Evolutionary conservation across 2,113 vertebrate species (phyloP).

Genomic region (Malurus cyaneus): DNA sequence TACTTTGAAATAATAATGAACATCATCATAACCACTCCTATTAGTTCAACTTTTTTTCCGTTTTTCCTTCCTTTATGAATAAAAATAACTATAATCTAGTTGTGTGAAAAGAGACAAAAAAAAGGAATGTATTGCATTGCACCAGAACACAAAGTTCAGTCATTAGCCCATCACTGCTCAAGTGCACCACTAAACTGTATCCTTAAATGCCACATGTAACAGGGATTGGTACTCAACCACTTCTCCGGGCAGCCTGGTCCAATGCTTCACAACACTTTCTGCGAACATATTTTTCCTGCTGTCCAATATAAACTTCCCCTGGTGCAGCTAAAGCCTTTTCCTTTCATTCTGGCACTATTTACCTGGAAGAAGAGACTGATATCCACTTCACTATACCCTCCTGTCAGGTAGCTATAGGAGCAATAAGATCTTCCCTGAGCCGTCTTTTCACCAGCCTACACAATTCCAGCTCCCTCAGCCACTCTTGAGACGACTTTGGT

Average conservation of each 20-base stretch:
- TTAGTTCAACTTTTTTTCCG: neutral
- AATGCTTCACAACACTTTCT: neutral
- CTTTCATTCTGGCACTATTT: neutral
- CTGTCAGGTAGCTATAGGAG: neutral
- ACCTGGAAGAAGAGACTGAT: neutral
- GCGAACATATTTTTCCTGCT: neutral
- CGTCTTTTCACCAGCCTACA: neutral
- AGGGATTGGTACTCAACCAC: neutral
- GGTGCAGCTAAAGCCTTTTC: neutral
- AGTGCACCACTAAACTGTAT: neutral
- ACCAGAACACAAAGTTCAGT: neutral
- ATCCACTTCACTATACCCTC: neutral
- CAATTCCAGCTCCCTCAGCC: neutral
- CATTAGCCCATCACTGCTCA: neutral
- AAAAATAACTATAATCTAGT: neutral
- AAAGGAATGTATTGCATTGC: accelerated
- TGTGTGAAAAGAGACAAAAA: neutral
- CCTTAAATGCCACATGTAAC: neutral
- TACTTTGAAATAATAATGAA: neutral
- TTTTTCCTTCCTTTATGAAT: neutral
- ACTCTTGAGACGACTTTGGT: neutral
- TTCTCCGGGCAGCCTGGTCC: neutral
- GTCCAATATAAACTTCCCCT: neutral
- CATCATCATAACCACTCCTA: neutral
- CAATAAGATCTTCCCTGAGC: neutral